Evolutionary conservation across 2,113 vertebrate genomes (phyloP).

Genomic region (Sminthopsis crassicaudata): DNA sequence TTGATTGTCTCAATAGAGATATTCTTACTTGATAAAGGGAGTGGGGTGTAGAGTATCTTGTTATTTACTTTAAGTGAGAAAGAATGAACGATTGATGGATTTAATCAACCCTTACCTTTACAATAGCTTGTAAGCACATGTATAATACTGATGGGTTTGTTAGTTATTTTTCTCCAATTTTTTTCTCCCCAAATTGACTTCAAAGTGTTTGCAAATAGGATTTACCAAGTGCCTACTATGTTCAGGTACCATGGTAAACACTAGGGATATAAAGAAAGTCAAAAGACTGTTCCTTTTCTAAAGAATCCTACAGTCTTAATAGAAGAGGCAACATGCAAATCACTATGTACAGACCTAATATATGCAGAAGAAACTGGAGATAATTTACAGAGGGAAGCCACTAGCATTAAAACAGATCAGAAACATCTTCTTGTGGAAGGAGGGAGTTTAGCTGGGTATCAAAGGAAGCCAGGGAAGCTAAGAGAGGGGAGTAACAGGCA

Average conservation of each 20-base stretch:
- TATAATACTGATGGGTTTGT: not conserved
- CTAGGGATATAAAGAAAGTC: not conserved
- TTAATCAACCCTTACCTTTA: not conserved
- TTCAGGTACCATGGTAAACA: not conserved
- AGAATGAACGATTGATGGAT: not conserved
- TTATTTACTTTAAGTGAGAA: not conserved
- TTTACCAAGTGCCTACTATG: not conserved
- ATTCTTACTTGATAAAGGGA: not conserved
- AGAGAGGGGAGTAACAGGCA: not conserved
- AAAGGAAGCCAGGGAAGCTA: not conserved
- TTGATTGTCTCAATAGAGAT: not conserved
- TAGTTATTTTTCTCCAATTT: not conserved
- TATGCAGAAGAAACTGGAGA: not conserved
- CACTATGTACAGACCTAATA: not conserved
- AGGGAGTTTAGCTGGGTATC: not conserved
- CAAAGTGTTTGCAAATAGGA: not conserved
- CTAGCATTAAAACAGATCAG: not conserved
- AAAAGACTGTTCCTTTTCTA: not conserved
- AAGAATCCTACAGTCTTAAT: too few species aligned
- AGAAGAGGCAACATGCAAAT: too few species aligned
- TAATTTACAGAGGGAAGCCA: not conserved
- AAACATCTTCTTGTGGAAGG: not conserved
- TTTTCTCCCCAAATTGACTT: not conserved
- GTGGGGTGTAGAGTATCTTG: not conserved
- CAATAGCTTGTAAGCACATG: not conserved